Percentiles rank a stretch among this genome's conserved stretches.
These are phyloP conservation scores for Hypothenemus hampei DNA, from an alignment of 1,140 invertebrate genomes.

Conservation along the genomic window DNA sequence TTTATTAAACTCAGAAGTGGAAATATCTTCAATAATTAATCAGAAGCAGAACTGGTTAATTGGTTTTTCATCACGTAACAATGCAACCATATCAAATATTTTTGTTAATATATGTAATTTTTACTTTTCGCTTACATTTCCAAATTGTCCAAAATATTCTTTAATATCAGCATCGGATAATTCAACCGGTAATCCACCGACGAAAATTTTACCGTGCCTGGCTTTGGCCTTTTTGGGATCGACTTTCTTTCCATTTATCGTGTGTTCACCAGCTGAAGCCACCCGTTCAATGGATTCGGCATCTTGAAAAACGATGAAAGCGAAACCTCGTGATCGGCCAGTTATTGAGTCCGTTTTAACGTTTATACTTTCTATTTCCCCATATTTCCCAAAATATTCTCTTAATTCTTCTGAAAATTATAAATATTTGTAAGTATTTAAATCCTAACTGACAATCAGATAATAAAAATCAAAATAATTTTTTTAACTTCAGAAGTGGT, in stretches of 20 bases:
- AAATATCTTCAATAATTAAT: slow-evolving; percentile 16
- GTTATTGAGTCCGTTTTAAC: slow-evolving; percentile 90
- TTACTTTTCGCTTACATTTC: slow-evolving; percentile 78
- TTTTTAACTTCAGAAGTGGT: slow-evolving; percentile 22
- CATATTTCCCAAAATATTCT: slow-evolving; percentile 84
- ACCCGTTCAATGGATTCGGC: slow-evolving; percentile 89
- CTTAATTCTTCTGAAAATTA: slow-evolving; percentile 80
- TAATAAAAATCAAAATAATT: background rate
- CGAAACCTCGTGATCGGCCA: slow-evolving; percentile 85
- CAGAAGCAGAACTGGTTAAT: slow-evolving; percentile 27
- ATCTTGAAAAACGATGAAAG: slow-evolving; percentile 89
- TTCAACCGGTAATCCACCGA: slow-evolving; percentile 86
- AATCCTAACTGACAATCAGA: background rate
- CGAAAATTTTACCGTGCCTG: slow-evolving; percentile 90
- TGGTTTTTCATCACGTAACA: slow-evolving; percentile 8
- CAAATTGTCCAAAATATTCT: slow-evolving; percentile 84
- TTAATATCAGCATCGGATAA: slow-evolving; percentile 90
- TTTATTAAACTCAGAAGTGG: slow-evolving; percentile 19
- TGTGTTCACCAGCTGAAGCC: slow-evolving; percentile 76
- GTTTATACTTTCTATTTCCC: slow-evolving; percentile 90
- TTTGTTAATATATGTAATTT: too few species aligned
- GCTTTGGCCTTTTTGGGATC: slow-evolving; percentile 94
- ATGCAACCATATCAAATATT: too few species aligned
- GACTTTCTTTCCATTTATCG: slow-evolving; percentile 90
- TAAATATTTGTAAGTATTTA: background rate